These are phyloP conservation scores for Tautogolabrus adspersus DNA, from an alignment of 2,113 vertebrate species.

Conservation along the genomic window DNA sequence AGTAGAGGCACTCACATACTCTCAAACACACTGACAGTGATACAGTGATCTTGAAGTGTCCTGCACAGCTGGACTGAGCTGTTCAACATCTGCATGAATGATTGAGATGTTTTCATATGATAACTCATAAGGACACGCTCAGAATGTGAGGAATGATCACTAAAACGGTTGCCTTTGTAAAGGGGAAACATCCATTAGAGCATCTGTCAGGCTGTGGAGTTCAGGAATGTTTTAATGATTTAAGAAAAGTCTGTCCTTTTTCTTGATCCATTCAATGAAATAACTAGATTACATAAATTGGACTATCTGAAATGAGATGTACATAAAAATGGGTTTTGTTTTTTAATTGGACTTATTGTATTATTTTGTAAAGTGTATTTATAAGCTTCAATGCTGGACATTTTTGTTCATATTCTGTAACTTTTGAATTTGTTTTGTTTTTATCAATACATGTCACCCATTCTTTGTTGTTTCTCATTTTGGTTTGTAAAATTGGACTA, in stretches of 20 bases:
- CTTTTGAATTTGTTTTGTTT: no score
- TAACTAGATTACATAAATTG: neutral
- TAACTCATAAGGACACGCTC: conserved; percentile 23
- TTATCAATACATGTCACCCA: no score
- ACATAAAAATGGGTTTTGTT: no score
- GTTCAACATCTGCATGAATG: conserved; percentile 36
- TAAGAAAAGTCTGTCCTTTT: neutral
- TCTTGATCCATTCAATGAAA: neutral
- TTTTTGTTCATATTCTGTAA: neutral
- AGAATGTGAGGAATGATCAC: conserved; percentile 56
- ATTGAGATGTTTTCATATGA: conserved; percentile 55
- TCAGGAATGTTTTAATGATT: conserved; percentile 12
- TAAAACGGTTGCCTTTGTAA: neutral
- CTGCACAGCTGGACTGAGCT: conserved; percentile 55
- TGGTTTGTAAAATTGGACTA: no score
- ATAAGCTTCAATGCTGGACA: no score
- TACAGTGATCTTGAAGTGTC: conserved; percentile 1
- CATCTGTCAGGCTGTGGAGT: conserved; percentile 28
- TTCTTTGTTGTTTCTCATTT: no score
- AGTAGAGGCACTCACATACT: neutral
- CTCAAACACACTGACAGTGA: conserved; percentile 22
- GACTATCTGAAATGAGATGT: neutral
- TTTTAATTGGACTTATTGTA: no score
- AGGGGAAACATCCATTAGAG: conserved; percentile 34
- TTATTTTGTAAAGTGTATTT: no score